Evolutionary conservation across 2,888 invertebrate species (phyloP).

Genomic region (Agrochola macilenta): DNA sequence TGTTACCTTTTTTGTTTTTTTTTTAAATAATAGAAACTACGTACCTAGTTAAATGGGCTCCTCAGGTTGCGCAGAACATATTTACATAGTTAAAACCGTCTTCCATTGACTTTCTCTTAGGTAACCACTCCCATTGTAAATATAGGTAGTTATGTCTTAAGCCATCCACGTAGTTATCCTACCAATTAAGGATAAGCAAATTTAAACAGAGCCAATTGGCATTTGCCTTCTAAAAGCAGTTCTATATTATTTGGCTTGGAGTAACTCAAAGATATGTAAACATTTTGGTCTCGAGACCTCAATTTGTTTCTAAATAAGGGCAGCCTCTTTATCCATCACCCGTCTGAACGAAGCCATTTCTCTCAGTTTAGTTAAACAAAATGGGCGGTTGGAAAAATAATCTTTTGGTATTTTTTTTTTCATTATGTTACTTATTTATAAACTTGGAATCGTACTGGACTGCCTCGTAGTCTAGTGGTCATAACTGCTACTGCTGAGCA

Average conservation of each 20-base stretch:
- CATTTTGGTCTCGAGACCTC: slow-evolving; percentile 27
- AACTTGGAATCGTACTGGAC: neutral
- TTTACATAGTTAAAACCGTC: neutral
- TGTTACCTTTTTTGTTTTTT: no score
- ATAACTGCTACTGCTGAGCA: neutral
- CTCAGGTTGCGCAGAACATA: no score
- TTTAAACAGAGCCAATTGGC: slow-evolving; percentile 28
- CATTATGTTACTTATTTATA: neutral
- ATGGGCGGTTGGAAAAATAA: slow-evolving; percentile 20
- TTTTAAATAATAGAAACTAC: no score
- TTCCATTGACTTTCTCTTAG: neutral
- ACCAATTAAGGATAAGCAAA: slow-evolving; percentile 20
- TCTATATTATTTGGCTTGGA: slow-evolving; percentile 1
- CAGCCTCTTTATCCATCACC: slow-evolving; percentile 6
- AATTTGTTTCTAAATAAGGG: slow-evolving; percentile 43
- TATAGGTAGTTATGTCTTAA: neutral
- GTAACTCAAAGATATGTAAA: slow-evolving; percentile 42
- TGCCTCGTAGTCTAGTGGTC: neutral
- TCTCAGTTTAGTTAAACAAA: slow-evolving; percentile 15
- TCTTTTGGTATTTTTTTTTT: neutral
- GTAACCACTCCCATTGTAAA: no score
- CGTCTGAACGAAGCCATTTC: slow-evolving; percentile 14
- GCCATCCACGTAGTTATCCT: neutral
- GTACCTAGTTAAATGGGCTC: no score
- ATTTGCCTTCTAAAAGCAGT: neutral